These are phyloP conservation scores for Craseonycteris thonglongyai DNA, from an alignment of 2,113 vertebrate genomes.

Conservation along the genomic window DNA sequence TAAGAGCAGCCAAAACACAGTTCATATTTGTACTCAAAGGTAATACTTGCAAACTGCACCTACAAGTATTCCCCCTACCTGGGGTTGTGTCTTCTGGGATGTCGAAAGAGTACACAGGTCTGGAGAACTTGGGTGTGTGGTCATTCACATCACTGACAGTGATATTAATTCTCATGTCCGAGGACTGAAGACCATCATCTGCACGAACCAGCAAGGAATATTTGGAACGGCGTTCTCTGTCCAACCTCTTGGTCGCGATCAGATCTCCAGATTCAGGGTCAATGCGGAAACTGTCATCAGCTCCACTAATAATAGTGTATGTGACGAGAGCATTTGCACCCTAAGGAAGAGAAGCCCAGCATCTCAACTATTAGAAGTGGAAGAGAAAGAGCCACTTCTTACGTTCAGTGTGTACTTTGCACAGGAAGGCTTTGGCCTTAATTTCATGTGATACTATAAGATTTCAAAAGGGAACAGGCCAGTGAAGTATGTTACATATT, in stretches of 20 bases:
- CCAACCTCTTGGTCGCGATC: slow-evolving; percentile 90
- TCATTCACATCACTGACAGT: slow-evolving; percentile 95
- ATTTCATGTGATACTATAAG: background rate
- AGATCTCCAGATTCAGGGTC: slow-evolving; percentile 96
- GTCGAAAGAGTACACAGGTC: slow-evolving; percentile 92
- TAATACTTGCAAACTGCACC: background rate
- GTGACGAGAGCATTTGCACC: slow-evolving; percentile 97
- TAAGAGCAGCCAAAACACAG: background rate
- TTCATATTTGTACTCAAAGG: background rate
- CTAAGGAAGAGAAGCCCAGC: slow-evolving; percentile 68
- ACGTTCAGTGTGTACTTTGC: background rate
- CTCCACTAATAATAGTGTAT: slow-evolving; percentile 95
- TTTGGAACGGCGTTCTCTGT: slow-evolving; percentile 92
- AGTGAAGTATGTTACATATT: background rate
- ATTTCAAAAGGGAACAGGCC: background rate
- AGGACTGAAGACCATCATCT: slow-evolving; percentile 94
- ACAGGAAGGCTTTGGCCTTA: background rate
- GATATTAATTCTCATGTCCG: slow-evolving; percentile 94
- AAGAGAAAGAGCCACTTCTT: background rate
- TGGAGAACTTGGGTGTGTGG: slow-evolving; percentile 93
- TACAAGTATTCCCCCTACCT: slow-evolving; percentile 76
- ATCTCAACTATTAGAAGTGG: background rate
- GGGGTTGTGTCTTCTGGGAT: slow-evolving; percentile 90
- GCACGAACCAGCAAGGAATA: slow-evolving; percentile 95
- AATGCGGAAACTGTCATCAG: slow-evolving; percentile 94